A percentile compares a stretch with the other conserved stretches of the same genome.
Conservation (phyloP, 1,140 invertebrate species). For the Hormaphis cornu region DNA sequence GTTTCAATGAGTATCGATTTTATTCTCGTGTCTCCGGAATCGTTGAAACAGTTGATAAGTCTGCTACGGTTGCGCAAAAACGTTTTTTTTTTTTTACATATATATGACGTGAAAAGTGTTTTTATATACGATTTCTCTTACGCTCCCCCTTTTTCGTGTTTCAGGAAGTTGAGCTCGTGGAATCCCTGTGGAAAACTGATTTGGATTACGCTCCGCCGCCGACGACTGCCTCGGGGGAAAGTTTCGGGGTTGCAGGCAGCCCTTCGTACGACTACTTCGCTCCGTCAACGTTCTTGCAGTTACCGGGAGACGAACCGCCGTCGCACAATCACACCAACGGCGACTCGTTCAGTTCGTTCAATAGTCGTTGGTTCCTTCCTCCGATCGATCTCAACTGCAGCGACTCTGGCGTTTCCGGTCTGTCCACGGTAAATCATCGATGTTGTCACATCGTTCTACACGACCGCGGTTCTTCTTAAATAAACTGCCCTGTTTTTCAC, state of each 20-base stretch:
- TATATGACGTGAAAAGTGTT: too few relatives aligned
- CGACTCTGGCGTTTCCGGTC: not conserved
- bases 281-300: not conserved
- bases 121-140: too few relatives aligned
- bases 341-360: not conserved
- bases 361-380: not conserved
- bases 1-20: too few relatives aligned
- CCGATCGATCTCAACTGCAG: not conserved
- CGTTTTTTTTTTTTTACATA: too few relatives aligned
- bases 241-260: too few relatives aligned
- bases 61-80: too few relatives aligned
- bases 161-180: conserved; percentile 1
- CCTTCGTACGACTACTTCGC: not conserved
- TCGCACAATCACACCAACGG: not conserved
- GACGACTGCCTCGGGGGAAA: not conserved
- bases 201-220: not conserved
- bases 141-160: too few relatives aligned
- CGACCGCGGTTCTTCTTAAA: not conserved
- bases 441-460: not conserved
- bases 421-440: not conserved
- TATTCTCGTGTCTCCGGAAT: too few relatives aligned
- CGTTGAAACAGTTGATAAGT: too few relatives aligned
- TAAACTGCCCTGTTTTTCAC: too few relatives aligned
- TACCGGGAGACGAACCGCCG: not conserved
- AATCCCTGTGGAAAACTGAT: conserved; percentile 6